phyloP scores from a whole-genome alignment of 1,140 invertebrate genomes.

The Linepithema humile region DNA sequence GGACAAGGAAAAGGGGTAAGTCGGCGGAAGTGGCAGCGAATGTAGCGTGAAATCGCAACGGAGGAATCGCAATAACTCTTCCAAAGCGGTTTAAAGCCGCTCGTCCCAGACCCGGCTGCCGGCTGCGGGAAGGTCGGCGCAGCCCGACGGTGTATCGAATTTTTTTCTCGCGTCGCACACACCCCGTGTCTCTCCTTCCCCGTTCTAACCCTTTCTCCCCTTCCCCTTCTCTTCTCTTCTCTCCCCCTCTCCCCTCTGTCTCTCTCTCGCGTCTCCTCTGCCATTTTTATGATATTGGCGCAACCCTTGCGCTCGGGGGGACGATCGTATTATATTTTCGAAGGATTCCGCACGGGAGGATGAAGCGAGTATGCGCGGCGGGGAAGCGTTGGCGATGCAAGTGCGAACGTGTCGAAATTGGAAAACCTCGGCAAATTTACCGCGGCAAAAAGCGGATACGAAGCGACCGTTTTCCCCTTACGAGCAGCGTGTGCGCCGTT shows the following conservation, averaged over 20 bases:
- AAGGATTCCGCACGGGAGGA: neutral
- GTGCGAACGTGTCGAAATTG: constrained; percentile 48
- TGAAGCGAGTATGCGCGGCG: neutral
- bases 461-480: constrained; percentile 38
- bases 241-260: constrained; percentile 17
- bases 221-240: neutral
- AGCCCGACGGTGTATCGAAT: constrained; percentile 32
- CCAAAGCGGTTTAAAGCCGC: constrained; percentile 63
- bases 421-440: constrained; percentile 55
- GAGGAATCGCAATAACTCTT: constrained; percentile 66
- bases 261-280: no score
- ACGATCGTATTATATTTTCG: constrained; percentile 45
- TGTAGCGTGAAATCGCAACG: constrained; percentile 64
- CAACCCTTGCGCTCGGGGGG: constrained; percentile 25
- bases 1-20: neutral
- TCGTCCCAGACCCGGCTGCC: constrained; percentile 5
- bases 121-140: constrained; percentile 20
- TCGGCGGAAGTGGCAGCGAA: constrained; percentile 51
- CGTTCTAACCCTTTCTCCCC: constrained; percentile 15
- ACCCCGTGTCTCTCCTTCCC: neutral
- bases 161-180: constrained; percentile 17
- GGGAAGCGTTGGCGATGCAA: constrained; percentile 15
- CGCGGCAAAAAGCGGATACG: constrained; percentile 21
- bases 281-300: constrained; percentile 48
- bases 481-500: neutral